These are phyloP conservation scores for Dicrostonyx torquatus DNA, from an alignment of 2,797 vertebrate species.

Conservation along the genomic window DNA sequence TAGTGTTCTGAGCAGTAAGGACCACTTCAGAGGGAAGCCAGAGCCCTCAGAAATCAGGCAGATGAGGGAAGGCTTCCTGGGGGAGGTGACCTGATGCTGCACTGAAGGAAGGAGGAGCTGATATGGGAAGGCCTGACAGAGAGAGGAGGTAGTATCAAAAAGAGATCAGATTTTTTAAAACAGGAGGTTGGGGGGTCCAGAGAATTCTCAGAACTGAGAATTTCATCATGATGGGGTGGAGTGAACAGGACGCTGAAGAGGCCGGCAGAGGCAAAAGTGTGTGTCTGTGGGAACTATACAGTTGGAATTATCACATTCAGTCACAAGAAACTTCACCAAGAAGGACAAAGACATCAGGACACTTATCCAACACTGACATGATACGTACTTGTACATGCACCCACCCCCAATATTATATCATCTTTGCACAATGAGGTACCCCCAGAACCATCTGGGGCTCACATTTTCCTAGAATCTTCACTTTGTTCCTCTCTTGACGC, in stretches of 20 bases:
- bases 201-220: not conserved
- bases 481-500: not conserved
- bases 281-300: accelerated
- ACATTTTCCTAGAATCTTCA: not conserved
- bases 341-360: not conserved
- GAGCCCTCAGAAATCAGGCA: not conserved
- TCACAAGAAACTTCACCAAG: not conserved
- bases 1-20: not conserved
- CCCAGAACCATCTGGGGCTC: not conserved
- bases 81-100: not conserved
- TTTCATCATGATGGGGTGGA: not conserved
- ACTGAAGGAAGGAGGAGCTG: not conserved
- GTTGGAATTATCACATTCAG: not conserved
- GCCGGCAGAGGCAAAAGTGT: not conserved
- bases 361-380: accelerated
- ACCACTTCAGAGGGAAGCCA: not conserved
- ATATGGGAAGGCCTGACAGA: not conserved
- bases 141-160: not conserved
- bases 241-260: not conserved
- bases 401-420: not conserved
- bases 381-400: too few relatives aligned
- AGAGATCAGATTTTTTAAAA: not conserved
- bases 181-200: not conserved
- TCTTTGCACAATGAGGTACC: not conserved
- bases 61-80: not conserved